Evolutionary conservation across 2,113 vertebrate species (phyloP), one percentile per base, ranked within the genome.

Genomic region (Melanerpes formicivorus): DNA sequence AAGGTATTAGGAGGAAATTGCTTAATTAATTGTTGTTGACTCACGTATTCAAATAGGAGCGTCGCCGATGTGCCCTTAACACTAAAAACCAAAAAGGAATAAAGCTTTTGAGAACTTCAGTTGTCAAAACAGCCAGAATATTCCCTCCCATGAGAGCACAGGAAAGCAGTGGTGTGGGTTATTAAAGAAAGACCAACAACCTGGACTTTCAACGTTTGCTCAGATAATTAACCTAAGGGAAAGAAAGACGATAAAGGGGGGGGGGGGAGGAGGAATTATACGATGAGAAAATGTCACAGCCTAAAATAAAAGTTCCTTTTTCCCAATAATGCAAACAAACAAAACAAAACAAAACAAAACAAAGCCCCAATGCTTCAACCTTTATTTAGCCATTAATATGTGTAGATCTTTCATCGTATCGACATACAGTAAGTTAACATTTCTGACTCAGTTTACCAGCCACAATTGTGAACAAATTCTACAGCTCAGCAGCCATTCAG

Each of bases 101-200:
- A n/a, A 15, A 1, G 34, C 16, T 30, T 62, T 75, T 79, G 50
- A 56, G 93, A 84, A 48, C 26, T 44, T 87, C 42, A 10, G 6
- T 77, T 74, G n/a, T 81, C 73, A 80, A 90, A 96, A 87, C 29
- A 90, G 12, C 5, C 74, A 48, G 70, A 88, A 52, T 87, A 65
- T 67, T 92, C 54, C 27, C 13, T 88, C 55, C 65, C 65, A 5
- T 13, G 69, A 74, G 46, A 82, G 27, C 4, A 9, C 23, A 80
- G 42, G 18, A 67, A 91, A 74, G 52, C 52, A 74, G 12, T 4
- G 22, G 12, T 4, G 22, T 2, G 40, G 9, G 11, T 55, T 67
- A 54, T 69, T 88, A 67, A 87, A 65, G 80, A 72, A 46, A 76
- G 9, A 11, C 74, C 46, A 94, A 55, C 46, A 66, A 32, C 37